A percentile compares a stretch with the other conserved stretches of the same genome.
phyloP scores from a whole-genome alignment of 2,113 vertebrate species.

The Platysternon megacephalum region DNA sequence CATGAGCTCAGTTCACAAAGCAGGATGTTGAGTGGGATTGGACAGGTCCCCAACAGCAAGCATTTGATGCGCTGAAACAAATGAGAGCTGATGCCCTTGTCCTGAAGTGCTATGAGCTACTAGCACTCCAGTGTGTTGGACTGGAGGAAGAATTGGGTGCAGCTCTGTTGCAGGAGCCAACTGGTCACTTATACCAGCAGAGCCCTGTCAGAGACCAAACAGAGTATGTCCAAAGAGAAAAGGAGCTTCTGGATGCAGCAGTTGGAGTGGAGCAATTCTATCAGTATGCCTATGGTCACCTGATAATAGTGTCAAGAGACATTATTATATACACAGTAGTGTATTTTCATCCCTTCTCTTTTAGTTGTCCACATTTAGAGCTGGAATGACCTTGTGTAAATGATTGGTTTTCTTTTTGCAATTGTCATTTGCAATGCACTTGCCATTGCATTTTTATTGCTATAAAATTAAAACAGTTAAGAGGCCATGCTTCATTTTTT shows the following conservation, averaged over 20 bases:
- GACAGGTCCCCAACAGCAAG: neutral
- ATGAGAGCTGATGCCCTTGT: neutral
- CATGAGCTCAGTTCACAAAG: neutral
- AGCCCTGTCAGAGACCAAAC: too few relatives aligned
- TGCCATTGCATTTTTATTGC: neutral
- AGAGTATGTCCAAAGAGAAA: too few relatives aligned
- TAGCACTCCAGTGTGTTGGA: neutral
- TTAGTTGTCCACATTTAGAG: neutral
- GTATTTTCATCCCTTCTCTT: neutral
- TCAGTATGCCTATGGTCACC: constrained; percentile 28
- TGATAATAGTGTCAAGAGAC: neutral
- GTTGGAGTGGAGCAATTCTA: constrained; percentile 14
- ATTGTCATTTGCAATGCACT: neutral
- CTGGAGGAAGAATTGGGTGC: neutral
- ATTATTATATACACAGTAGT: neutral
- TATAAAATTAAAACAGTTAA: constrained; percentile 9
- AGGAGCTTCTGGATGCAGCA: neutral
- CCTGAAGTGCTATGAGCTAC: neutral
- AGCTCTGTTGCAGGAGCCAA: neutral
- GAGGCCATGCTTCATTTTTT: neutral
- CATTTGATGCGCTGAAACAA: neutral
- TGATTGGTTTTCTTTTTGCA: neutral
- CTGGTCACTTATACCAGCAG: neutral
- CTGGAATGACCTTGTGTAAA: neutral
- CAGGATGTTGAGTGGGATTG: neutral